Conservation (phyloP, 2,113 vertebrate species). For the Leptocoma aspasia region DNA sequence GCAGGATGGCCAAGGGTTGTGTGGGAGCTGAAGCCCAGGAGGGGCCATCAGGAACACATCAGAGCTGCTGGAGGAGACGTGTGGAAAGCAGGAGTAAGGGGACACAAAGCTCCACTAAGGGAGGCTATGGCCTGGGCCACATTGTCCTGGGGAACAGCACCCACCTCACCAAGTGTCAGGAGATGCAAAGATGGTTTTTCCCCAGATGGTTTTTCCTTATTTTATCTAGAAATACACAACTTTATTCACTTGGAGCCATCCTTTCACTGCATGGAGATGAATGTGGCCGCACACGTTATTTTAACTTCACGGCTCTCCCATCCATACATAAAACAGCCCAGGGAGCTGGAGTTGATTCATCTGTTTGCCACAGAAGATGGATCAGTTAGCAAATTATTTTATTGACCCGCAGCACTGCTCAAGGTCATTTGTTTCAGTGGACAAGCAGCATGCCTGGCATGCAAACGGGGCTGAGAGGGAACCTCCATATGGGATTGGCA, state of each 20-base stretch:
- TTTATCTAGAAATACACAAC: background rate
- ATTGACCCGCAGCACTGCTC: conserved; percentile 44
- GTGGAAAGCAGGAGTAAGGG: background rate
- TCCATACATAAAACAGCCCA: conserved; percentile 43
- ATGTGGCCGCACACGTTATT: background rate
- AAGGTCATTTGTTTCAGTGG: conserved; percentile 45
- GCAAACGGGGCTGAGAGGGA: conserved; percentile 19
- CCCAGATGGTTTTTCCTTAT: background rate
- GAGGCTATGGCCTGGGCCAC: background rate
- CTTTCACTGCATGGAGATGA: background rate
- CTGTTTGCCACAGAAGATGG: conserved; percentile 35
- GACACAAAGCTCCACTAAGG: background rate
- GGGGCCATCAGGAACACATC: background rate
- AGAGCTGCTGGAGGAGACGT: background rate
- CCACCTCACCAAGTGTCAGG: background rate
- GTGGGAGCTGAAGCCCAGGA: background rate
- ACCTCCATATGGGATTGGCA: background rate
- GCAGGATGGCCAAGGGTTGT: background rate
- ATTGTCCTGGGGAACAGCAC: background rate
- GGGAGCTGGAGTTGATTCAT: conserved; percentile 13
- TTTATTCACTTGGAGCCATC: background rate
- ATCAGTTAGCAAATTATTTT: conserved; percentile 59
- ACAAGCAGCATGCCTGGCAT: conserved; percentile 24
- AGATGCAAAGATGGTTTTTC: background rate
- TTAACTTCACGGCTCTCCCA: conserved; percentile 39